Conservation (phyloP, 2,113 vertebrate genomes). For the Carassius gibelio region DNA sequence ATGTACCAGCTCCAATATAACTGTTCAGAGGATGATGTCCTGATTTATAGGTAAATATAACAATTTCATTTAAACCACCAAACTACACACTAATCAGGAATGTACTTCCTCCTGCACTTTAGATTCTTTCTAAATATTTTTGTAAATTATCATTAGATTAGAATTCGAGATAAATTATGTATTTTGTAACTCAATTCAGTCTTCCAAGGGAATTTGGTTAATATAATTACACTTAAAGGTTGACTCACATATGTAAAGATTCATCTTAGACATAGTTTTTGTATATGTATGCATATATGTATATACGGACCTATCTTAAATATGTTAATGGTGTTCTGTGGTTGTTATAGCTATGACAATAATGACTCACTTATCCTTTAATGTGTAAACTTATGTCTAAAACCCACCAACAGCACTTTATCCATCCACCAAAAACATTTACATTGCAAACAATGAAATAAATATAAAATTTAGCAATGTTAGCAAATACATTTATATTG, state of each 20-base stretch:
- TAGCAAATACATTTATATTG: no score
- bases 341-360: not conserved
- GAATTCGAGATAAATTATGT: not conserved
- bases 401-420: not conserved
- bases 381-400: not conserved
- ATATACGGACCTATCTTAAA: not conserved
- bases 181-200: not conserved
- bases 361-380: conserved; percentile 9
- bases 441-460: no score
- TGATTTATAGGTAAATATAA: conserved; percentile 84
- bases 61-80: conserved; percentile 16
- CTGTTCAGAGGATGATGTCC: no score
- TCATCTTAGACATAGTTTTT: conserved; percentile 13
- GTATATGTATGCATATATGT: not conserved
- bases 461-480: no score
- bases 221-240: conserved; percentile 13
- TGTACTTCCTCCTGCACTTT: not conserved
- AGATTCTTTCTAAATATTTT: not conserved
- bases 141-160: conserved; percentile 6
- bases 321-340: not conserved
- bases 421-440: no score
- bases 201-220: not conserved
- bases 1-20: no score
- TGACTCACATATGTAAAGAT: not conserved
- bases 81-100: conserved; percentile 35